Evolutionary conservation across 1,140 invertebrate species (phyloP).

Genomic region (Drosophila trapezifrons): DNA sequence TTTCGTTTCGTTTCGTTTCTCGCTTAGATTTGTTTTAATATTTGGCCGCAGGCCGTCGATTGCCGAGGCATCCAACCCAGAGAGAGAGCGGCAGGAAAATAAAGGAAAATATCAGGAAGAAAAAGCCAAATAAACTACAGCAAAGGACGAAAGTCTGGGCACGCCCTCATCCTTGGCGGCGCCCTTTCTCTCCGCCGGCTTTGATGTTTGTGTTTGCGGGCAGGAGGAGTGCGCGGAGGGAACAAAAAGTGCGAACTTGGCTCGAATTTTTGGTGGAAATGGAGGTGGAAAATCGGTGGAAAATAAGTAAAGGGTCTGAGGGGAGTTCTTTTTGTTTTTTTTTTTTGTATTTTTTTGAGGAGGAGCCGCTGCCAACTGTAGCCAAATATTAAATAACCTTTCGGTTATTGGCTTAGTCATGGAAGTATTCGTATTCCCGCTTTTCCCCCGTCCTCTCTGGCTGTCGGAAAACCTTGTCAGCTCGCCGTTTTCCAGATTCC

Average conservation of each 20-base stretch:
- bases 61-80: slow-evolving; percentile 48
- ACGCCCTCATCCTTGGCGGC: slow-evolving; percentile 39
- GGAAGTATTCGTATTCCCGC: slow-evolving; percentile 27
- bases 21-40: slow-evolving; percentile 78
- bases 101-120: slow-evolving; percentile 12
- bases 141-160: slow-evolving; percentile 23
- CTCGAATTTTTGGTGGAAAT: slow-evolving; percentile 49
- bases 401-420: slow-evolving; percentile 78
- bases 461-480: neutral
- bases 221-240: neutral
- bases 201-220: slow-evolving; percentile 56
- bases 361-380: slow-evolving; percentile 51
- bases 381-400: slow-evolving; percentile 82
- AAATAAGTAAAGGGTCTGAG: slow-evolving; percentile 11
- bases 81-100: neutral
- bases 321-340: slow-evolving; percentile 6
- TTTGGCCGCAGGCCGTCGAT: slow-evolving; percentile 67
- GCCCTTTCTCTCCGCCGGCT: slow-evolving; percentile 29
- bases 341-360: neutral
- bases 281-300: slow-evolving; percentile 32
- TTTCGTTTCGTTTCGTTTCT: slow-evolving; percentile 71
- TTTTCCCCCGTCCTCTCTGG: too few species aligned
- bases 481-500: slow-evolving; percentile 12
- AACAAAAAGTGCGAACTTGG: slow-evolving; percentile 66
- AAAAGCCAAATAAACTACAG: slow-evolving; percentile 27